Conservation (phyloP, 2,888 invertebrate genomes). For the Drosophila niveifrons region DNA sequence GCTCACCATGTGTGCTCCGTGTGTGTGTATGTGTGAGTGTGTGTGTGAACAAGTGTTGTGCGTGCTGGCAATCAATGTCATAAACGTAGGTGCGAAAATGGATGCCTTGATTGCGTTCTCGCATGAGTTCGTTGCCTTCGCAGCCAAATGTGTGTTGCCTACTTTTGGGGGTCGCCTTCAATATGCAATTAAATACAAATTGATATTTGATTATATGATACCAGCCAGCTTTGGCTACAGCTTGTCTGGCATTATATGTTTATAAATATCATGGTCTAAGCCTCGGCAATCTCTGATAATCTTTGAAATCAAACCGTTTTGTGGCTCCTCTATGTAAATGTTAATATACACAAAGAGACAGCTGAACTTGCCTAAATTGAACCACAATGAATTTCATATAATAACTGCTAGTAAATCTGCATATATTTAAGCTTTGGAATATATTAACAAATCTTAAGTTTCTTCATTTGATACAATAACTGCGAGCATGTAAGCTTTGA, state of each 20-base stretch:
- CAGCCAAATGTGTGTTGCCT: constrained; percentile 57
- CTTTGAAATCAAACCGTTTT: constrained; percentile 17
- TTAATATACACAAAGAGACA: background rate
- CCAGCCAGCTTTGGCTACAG: constrained; percentile 9
- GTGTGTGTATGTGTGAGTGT: constrained; percentile 19
- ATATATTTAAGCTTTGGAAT: background rate
- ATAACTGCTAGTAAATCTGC: background rate
- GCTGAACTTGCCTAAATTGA: background rate
- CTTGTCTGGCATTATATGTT: constrained; percentile 12
- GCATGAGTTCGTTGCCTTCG: constrained; percentile 58
- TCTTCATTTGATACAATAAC: background rate
- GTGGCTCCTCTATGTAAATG: constrained; percentile 2
- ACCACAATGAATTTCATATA: background rate
- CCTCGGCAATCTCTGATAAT: constrained; percentile 20
- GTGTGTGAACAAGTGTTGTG: constrained; percentile 41
- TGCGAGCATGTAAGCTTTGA: background rate
- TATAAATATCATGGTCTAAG: constrained; percentile 14
- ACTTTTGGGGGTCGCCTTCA: constrained; percentile 50
- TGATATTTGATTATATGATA: constrained; percentile 55
- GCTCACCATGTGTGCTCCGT: background rate
- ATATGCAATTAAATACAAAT: constrained; percentile 61
- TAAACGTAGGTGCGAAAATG: constrained; percentile 74
- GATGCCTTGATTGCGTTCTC: constrained; percentile 69
- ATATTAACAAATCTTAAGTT: constrained; percentile 3
- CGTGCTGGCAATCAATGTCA: constrained; percentile 77